These are phyloP conservation scores for Heliothis virescens DNA, from an alignment of 1,140 invertebrate genomes.

Conservation along the genomic window DNA sequence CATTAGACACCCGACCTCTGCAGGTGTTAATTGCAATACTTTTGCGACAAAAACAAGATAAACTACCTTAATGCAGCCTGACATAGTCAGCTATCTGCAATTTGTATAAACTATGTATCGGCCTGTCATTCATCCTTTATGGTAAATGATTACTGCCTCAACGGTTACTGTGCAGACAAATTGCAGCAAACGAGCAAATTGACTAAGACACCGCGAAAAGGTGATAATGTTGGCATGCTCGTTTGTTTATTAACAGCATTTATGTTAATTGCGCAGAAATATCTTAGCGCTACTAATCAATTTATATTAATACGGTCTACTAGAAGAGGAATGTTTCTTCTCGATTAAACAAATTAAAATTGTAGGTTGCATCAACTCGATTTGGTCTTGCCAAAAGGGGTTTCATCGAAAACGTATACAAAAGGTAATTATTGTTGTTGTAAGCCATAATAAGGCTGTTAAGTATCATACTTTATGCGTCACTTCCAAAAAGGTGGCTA, in stretches of 20 bases:
- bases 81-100: conserved; percentile 13
- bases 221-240: conserved; percentile 3
- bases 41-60: conserved; percentile 33
- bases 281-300: neutral
- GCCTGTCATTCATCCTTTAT: conserved; percentile 30
- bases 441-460: conserved; percentile 63
- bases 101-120: conserved; percentile 34
- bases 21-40: conserved; percentile 73
- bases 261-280: neutral
- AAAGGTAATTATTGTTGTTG: conserved; percentile 66
- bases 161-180: conserved; percentile 30
- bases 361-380: neutral
- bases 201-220: conserved; percentile 13
- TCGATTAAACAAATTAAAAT: conserved; percentile 1
- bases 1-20: conserved; percentile 62
- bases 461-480: conserved; percentile 68
- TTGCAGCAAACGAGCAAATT: conserved; percentile 24
- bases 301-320: neutral
- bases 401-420: conserved; percentile 9
- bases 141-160: conserved; percentile 18
- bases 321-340: neutral
- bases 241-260: neutral
- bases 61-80: conserved; percentile 25
- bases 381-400: neutral
- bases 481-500: conserved; percentile 73